phyloP scores from a whole-genome alignment of 2,888 invertebrate species.

The Steinernema scapterisci region DNA sequence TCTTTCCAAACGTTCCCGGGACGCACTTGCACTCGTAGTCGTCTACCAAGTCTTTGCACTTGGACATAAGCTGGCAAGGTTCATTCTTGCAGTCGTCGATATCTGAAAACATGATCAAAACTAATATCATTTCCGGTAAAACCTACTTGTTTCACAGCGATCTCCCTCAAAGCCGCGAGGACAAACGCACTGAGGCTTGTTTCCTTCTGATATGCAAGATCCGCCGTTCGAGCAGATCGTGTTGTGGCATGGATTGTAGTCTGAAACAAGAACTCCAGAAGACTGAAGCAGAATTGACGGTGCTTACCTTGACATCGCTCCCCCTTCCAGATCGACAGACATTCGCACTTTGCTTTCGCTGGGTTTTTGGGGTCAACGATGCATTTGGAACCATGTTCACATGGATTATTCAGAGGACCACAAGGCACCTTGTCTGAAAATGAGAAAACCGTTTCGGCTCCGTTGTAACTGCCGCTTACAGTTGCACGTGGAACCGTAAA shows the following conservation, averaged over 20 bases:
- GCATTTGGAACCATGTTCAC: neutral
- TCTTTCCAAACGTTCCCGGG: slow-evolving; percentile 40
- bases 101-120: neutral
- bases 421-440: no score
- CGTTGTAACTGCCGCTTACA: no score
- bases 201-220: neutral
- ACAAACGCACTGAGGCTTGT: neutral
- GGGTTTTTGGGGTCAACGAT: neutral
- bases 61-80: neutral
- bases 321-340: slow-evolving; percentile 6
- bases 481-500: no score
- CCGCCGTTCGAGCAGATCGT: neutral
- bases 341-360: neutral
- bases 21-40: slow-evolving; percentile 42
- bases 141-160: neutral
- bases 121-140: neutral
- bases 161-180: neutral
- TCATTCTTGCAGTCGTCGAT: neutral
- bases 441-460: no score
- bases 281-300: no score
- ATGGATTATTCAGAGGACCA: no score
- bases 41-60: neutral
- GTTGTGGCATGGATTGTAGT: neutral
- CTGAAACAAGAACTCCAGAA: neutral
- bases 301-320: neutral